Conservation (phyloP, 1,140 invertebrate species). For the Calycopis cecrops region DNA sequence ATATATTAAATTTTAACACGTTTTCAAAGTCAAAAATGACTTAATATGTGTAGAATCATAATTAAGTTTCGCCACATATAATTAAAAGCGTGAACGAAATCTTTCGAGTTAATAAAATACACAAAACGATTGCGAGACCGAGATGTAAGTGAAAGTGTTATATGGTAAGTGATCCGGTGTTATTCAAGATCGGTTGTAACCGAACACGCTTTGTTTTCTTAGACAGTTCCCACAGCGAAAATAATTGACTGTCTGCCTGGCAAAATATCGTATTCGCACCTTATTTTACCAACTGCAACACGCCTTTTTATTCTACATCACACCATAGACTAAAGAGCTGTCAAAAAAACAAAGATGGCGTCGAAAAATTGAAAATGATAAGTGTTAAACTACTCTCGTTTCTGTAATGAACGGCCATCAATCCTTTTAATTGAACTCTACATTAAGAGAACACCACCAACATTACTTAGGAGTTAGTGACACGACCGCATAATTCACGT, state of each 20-base stretch:
- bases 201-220: constrained; percentile 65
- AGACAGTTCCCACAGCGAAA: constrained; percentile 68
- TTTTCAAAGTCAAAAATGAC: no score
- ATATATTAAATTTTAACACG: no score
- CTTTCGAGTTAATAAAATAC: background rate
- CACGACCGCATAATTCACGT: constrained; percentile 66
- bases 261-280: constrained; percentile 64
- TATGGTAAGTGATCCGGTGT: constrained; percentile 42
- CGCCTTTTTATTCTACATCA: constrained; percentile 25
- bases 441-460: constrained; percentile 57
- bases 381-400: constrained; percentile 17
- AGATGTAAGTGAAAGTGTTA: constrained; percentile 33
- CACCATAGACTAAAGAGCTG: constrained; percentile 21
- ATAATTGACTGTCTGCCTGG: constrained; percentile 64
- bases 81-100: background rate
- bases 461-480: constrained; percentile 64
- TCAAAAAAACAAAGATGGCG: background rate
- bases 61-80: background rate
- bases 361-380: constrained; percentile 2
- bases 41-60: background rate
- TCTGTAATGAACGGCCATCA: constrained; percentile 24
- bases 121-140: constrained; percentile 3
- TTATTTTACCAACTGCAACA: constrained; percentile 41
- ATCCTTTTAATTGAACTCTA: constrained; percentile 50
- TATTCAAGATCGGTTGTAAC: constrained; percentile 61